Evolutionary conservation across 2,888 invertebrate species (phyloP), one percentile per base, ranked within the genome.

Genomic region (Pseudolycoriella hygida): DNA sequence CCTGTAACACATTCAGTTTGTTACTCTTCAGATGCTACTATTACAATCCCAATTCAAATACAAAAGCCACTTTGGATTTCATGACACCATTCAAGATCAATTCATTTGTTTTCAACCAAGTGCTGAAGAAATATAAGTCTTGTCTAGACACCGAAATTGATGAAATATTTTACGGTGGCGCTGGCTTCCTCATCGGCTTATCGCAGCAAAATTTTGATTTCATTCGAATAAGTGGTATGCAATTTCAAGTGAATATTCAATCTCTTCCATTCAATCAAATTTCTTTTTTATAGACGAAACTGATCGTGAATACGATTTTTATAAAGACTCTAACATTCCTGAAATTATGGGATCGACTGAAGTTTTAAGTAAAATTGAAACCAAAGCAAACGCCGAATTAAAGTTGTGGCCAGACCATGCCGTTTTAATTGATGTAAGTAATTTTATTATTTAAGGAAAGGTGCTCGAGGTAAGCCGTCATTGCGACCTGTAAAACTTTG

Each of bases 391-490:
- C 10, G 70, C 73, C 40, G 64, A 93, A 42, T 64, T 88, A 25
- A 66, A 69, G 0, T 77, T 87, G 53, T 94, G 89, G 86, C 86
- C 92, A 0, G 89, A 88, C 50, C 88, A 94, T 68, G 92, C 94
- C 0, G 81, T 84, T 0, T 64, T 96, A 32, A 73, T 74, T 57
- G 80, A 85, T 64, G 83, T 84, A 66, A 67, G 61, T 57, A n/a
- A n/a, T n/a, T n/a, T n/a, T n/a, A n/a, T n/a, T n/a, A n/a, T n/a
- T n/a, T n/a, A n/a, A n/a, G n/a, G n/a, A n/a, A n/a, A n/a, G n/a
- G n/a, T n/a, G n/a, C n/a, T n/a, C n/a, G n/a, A n/a, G n/a, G n/a
- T n/a, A n/a, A n/a, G n/a, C n/a, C n/a, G n/a, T n/a, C n/a, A n/a
- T n/a, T n/a, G n/a, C n/a, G n/a, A n/a, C n/a, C n/a, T n/a, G n/a